Evolutionary conservation across 2,797 vertebrate species (phyloP).

Genomic region (Artibeus lituratus): DNA sequence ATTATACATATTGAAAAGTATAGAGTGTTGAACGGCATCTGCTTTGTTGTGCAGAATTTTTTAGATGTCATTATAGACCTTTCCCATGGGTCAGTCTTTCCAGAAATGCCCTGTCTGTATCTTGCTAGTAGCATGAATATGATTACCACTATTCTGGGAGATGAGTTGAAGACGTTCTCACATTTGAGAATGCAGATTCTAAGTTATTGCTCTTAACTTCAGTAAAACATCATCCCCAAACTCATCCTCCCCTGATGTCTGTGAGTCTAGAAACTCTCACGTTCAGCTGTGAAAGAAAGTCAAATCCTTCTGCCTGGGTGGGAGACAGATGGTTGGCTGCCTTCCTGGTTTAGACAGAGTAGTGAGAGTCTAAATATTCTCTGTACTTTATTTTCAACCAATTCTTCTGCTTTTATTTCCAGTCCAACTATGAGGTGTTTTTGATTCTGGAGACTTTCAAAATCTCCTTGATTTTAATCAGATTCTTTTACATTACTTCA

Average conservation of each 20-base stretch:
- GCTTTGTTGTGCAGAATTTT: neutral
- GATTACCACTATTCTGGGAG: neutral
- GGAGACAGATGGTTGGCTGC: neutral
- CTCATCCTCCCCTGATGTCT: neutral
- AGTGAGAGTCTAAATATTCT: neutral
- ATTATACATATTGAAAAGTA: neutral
- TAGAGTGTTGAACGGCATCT: neutral
- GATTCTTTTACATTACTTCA: neutral
- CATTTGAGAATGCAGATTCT: neutral
- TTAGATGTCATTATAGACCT: neutral
- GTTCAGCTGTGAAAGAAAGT: neutral
- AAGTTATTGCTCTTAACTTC: neutral
- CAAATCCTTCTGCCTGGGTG: neutral
- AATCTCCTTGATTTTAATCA: neutral
- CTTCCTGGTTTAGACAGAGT: neutral
- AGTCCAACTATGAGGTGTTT: neutral
- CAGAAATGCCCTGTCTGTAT: neutral
- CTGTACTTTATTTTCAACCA: neutral
- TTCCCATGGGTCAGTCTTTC: neutral
- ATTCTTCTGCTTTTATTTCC: neutral
- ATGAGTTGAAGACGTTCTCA: neutral
- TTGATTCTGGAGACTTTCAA: neutral
- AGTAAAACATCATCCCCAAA: neutral
- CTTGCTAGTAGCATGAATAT: neutral
- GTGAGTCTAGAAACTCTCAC: neutral